These are phyloP conservation scores for Speoplatyrhinus poulsoni DNA, from an alignment of 2,113 vertebrate species.

Conservation along the genomic window DNA sequence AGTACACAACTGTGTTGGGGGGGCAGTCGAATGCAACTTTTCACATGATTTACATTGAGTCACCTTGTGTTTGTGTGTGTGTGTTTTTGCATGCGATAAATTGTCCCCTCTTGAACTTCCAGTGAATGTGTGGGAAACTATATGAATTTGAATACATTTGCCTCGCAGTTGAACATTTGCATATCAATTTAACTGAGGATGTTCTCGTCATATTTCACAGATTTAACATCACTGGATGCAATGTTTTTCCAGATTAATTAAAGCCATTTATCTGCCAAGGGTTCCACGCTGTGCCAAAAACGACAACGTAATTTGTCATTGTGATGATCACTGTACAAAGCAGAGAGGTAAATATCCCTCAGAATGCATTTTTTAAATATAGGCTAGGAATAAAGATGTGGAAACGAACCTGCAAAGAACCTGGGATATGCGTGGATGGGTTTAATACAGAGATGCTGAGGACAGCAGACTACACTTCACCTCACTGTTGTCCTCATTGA, in stretches of 20 bases:
- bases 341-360: constrained; percentile 8
- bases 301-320: constrained; percentile 61
- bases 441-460: constrained; percentile 26
- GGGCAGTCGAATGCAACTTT: not conserved
- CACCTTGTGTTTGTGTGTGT: constrained; percentile 40
- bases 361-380: constrained; percentile 18
- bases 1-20: not conserved
- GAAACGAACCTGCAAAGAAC: constrained; percentile 46
- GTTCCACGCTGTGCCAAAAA: constrained; percentile 43
- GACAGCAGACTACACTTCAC: constrained; percentile 49
- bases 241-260: constrained; percentile 60
- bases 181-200: constrained; percentile 54
- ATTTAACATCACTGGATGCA: constrained; percentile 41
- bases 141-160: constrained; percentile 59
- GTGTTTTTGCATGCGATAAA: constrained; percentile 4
- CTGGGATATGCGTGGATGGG: not conserved
- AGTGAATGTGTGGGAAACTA: constrained; percentile 14
- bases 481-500: constrained; percentile 49
- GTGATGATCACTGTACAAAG: constrained; percentile 46
- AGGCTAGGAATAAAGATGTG: constrained; percentile 19
- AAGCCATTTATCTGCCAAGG: constrained; percentile 62
- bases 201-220: constrained; percentile 60
- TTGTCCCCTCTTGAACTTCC: constrained; percentile 31
- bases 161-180: constrained; percentile 65
- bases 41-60: constrained; percentile 13